Evolutionary conservation across 1,140 invertebrate genomes (phyloP), one percentile per base, ranked within the genome.

Genomic region (Pachyrhynchus sulphureomaculatus): DNA sequence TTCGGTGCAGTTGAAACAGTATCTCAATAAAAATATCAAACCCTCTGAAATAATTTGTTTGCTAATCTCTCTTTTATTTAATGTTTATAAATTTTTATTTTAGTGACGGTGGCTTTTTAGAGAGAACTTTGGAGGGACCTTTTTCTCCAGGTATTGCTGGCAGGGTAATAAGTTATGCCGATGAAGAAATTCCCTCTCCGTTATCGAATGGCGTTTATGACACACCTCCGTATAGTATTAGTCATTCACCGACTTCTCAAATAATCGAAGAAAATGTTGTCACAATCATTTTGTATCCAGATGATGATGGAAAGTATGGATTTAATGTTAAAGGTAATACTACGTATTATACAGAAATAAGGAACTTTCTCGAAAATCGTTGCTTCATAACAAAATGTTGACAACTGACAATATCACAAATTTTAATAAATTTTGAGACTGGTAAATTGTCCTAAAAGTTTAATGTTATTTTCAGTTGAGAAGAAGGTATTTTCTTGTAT

Each of bases 261-360:
- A 78, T 76, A 62, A 68, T 77, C 32, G 82, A 85, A 58, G 84
- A 88, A 68, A 87, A 86, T 69, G 74, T 92, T 59, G 90, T 95
- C 34, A 88, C 86, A 13, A 92, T 96, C 68, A 80, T 84, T 68
- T 82, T 95, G 71, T 85, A 83, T 64, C 90, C 91, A 5, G 92
- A 92, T 76, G 86, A 88, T 58, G 86, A 89, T 71, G 93, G 93
- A 8, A 82, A 91, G 69, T 99, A 79, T 67, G 93, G 93, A n/a
- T 95, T 95, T 76, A 95, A 95, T 80, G 91, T 96, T 12, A 81
- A 83, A 87, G 97, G 71, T 72, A 85, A 81, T 34, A n/a, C n/a
- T n/a, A n/a, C n/a, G n/a, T n/a, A n/a, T n/a, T n/a, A n/a, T n/a
- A n/a, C n/a, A n/a, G n/a, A n/a, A n/a, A n/a, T n/a, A n/a, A n/a